Evolutionary conservation across 2,797 vertebrate genomes (phyloP).

Genomic region (Sebastes jordani): DNA sequence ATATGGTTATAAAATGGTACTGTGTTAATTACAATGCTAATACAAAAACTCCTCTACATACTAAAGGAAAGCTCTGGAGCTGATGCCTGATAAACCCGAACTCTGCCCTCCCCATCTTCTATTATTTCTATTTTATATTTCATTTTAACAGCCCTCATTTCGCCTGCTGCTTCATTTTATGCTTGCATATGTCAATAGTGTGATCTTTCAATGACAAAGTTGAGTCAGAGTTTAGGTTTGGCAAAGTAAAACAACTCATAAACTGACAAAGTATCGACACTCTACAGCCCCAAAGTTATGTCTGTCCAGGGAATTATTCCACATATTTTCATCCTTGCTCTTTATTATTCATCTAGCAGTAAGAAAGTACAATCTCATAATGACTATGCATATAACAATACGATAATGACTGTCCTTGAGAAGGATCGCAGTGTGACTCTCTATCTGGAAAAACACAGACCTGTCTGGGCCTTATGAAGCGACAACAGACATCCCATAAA

Average conservation of each 20-base stretch:
- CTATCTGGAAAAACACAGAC: neutral
- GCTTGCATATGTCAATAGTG: neutral
- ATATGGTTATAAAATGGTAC: neutral
- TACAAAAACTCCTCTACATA: neutral
- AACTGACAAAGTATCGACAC: neutral
- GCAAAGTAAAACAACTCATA: constrained; percentile 4
- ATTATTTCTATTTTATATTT: neutral
- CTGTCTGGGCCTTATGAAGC: neutral
- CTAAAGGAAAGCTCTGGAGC: neutral
- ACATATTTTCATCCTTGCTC: neutral
- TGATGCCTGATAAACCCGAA: neutral
- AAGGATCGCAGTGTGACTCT: neutral
- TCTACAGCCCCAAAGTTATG: neutral
- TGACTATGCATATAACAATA: neutral
- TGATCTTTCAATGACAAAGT: constrained; percentile 8
- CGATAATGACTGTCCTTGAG: neutral
- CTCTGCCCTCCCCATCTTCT: neutral
- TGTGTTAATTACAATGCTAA: neutral
- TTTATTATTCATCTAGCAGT: constrained; percentile 2
- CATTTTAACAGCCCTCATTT: neutral
- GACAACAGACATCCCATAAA: neutral
- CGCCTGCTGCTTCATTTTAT: constrained; percentile 8
- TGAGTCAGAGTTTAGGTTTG: neutral
- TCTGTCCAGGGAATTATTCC: neutral
- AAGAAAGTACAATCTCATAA: neutral